A percentile compares a stretch with the other conserved stretches of the same genome.
Evolutionary conservation across 2,113 vertebrate genomes (phyloP).

Genomic region (Syngnathus typhle): DNA sequence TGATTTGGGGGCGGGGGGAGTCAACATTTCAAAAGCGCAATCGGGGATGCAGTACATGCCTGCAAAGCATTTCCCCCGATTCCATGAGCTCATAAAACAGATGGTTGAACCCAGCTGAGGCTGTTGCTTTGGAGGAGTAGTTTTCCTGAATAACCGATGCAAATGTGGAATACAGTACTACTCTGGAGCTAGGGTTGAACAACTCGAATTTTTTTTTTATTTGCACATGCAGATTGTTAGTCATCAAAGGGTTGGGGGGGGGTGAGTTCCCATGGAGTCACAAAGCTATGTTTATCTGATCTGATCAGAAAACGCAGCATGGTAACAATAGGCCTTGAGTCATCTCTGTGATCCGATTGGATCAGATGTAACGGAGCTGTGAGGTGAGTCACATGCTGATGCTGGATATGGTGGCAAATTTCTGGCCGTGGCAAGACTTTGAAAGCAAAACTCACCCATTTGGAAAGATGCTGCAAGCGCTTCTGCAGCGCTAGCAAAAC

Average conservation of each 20-base stretch:
- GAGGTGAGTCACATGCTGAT: slow-evolving; percentile 25
- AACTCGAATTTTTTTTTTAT: too few relatives aligned
- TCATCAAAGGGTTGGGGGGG: slow-evolving; percentile 3
- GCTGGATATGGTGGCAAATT: slow-evolving; percentile 19
- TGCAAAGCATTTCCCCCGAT: slow-evolving; percentile 9
- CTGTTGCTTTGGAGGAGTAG: slow-evolving; percentile 23
- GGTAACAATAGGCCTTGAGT: slow-evolving; percentile 14
- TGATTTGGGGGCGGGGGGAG: not conserved
- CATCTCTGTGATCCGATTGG: not conserved
- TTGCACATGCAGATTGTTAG: slow-evolving; percentile 4
- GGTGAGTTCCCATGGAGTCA: not conserved
- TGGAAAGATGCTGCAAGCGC: too few relatives aligned
- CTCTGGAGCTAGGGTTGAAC: too few relatives aligned
- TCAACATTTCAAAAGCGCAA: slow-evolving; percentile 12
- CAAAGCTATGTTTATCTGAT: not conserved
- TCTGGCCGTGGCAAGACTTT: too few relatives aligned
- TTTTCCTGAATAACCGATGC: slow-evolving; percentile 16
- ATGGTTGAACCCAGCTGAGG: slow-evolving; percentile 18
- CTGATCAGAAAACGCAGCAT: not conserved
- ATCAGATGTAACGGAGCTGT: not conserved
- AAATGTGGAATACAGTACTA: not conserved
- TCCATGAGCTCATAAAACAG: slow-evolving; percentile 23
- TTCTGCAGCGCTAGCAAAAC: too few relatives aligned
- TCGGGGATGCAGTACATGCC: not conserved
- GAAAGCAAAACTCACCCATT: too few relatives aligned